A percentile compares a stretch with the other conserved stretches of the same genome.
Evolutionary conservation across 30 jellyfish, hydroid and myxozoan genomes (phyloP).

Genomic region (Hydractinia symbiolongicarpus): DNA sequence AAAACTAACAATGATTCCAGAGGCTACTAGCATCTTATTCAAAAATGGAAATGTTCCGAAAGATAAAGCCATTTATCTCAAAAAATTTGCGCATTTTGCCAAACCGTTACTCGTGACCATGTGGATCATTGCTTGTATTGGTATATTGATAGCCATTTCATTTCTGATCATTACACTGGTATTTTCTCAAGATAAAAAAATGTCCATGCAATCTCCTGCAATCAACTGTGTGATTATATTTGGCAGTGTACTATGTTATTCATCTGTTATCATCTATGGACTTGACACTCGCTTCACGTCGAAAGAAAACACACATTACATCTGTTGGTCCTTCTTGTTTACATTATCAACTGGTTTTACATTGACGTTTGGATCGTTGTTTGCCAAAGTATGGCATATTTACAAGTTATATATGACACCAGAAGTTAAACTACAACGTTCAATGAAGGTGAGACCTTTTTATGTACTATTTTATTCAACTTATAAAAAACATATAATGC

Average conservation of each 20-base stretch:
- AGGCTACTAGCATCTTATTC: slow-evolving; percentile 9
- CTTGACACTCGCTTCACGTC: slow-evolving; percentile 61
- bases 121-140: slow-evolving; percentile 27
- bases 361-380: slow-evolving; percentile 75
- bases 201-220: slow-evolving; percentile 47
- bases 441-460: slow-evolving; percentile 1
- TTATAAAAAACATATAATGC: no score
- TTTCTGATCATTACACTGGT: neutral
- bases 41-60: slow-evolving; percentile 16
- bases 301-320: slow-evolving; percentile 28
- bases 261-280: slow-evolving; percentile 69
- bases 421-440: slow-evolving; percentile 6
- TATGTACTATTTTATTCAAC: no score
- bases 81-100: neutral
- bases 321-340: slow-evolving; percentile 58
- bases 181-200: neutral
- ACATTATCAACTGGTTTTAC: slow-evolving; percentile 74
- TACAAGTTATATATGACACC: slow-evolving; percentile 58
- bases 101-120: slow-evolving; percentile 23
- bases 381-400: slow-evolving; percentile 80
- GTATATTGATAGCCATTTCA: slow-evolving; percentile 19
- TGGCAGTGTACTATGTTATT: slow-evolving; percentile 72
- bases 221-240: slow-evolving; percentile 55
- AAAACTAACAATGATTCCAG: neutral
- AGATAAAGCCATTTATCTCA: slow-evolving; percentile 15